A percentile compares a stretch with the other conserved stretches of the same genome.
phyloP scores from a whole-genome alignment of 2,797 vertebrate genomes.

The Luscinia megarhynchos region DNA sequence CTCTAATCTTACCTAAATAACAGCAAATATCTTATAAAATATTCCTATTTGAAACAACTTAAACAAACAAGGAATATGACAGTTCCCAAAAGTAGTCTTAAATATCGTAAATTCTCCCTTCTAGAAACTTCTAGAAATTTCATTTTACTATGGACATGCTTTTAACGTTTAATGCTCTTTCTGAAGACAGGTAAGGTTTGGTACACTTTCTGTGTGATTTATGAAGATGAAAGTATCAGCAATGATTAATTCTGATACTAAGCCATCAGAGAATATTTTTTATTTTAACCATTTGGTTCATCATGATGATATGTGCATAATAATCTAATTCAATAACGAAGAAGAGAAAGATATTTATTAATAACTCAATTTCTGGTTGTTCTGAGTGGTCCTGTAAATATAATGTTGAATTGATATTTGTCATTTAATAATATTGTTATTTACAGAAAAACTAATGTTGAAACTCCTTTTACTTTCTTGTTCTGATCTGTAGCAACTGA shows the following conservation, averaged over 20 bases:
- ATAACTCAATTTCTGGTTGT: neutral
- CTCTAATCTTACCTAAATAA: neutral
- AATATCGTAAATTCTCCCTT: neutral
- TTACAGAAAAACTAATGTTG: neutral
- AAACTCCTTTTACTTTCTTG: neutral
- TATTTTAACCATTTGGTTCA: constrained; percentile 6
- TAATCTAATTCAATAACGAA: constrained; percentile 20
- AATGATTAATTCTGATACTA: neutral
- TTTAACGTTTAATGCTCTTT: neutral
- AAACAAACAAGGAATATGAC: neutral
- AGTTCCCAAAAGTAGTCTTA: neutral
- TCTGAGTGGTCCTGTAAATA: neutral
- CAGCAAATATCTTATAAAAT: neutral
- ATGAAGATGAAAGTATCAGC: neutral
- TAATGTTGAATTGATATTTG: neutral
- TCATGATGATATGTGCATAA: neutral
- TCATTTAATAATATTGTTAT: neutral
- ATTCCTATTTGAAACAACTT: neutral
- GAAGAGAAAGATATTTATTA: neutral
- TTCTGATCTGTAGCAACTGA: neutral
- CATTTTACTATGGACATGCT: neutral
- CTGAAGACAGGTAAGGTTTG: neutral
- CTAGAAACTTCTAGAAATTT: neutral
- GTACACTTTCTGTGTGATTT: neutral
- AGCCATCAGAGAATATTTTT: neutral